These are phyloP conservation scores for Antidorcas marsupialis DNA, from an alignment of 2,113 vertebrate genomes.

Conservation along the genomic window DNA sequence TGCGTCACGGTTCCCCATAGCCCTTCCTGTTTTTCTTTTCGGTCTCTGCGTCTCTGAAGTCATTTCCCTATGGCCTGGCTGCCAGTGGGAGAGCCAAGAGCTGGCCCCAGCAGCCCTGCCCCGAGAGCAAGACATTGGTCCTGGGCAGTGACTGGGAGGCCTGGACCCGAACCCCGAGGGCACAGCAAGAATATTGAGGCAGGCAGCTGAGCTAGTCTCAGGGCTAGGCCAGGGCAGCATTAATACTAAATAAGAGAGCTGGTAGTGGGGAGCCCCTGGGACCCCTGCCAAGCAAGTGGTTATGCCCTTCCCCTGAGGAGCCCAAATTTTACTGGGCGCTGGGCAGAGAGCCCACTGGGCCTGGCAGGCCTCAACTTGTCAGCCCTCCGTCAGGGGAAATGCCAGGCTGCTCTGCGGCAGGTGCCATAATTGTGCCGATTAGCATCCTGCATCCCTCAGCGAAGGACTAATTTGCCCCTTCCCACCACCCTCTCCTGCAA, in stretches of 20 bases:
- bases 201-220: background rate
- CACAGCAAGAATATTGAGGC: background rate
- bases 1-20: slow-evolving; percentile 46
- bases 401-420: background rate
- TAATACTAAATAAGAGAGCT: slow-evolving; percentile 18
- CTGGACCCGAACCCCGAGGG: background rate
- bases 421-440: background rate
- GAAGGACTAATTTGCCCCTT: background rate
- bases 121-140: background rate
- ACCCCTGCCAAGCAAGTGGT: background rate
- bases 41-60: slow-evolving; percentile 60
- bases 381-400: background rate
- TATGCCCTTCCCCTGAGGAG: background rate
- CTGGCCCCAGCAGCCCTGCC: background rate
- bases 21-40: slow-evolving; percentile 73
- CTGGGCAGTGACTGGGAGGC: background rate
- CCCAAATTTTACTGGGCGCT: background rate
- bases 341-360: slow-evolving; percentile 13
- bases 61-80: slow-evolving; percentile 55
- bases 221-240: background rate
- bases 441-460: background rate
- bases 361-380: slow-evolving; percentile 26
- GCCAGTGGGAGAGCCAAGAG: background rate
- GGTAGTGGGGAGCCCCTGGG: slow-evolving; percentile 1
- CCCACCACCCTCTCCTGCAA: background rate